These are phyloP conservation scores for Tragelaphus eurycerus DNA, from an alignment of 2,797 vertebrate species.

Conservation along the genomic window DNA sequence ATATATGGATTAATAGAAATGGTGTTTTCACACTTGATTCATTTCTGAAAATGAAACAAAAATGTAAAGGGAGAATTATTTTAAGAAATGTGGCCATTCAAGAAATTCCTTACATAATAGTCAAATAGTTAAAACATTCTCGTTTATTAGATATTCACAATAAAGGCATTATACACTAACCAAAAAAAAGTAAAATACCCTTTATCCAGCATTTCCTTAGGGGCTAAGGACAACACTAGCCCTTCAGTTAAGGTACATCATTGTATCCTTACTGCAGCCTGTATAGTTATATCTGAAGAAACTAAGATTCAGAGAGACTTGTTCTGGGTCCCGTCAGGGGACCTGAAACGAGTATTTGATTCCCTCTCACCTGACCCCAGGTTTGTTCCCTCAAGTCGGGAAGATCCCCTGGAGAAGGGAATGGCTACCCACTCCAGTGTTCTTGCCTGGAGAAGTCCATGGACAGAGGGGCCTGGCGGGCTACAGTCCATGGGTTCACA, in stretches of 20 bases:
- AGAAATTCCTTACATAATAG: neutral
- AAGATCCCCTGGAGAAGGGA: neutral
- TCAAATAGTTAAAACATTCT: neutral
- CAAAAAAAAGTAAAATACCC: neutral
- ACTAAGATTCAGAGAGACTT: neutral
- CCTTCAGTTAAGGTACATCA: neutral
- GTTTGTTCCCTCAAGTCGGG: neutral
- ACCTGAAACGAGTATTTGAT: neutral
- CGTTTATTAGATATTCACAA: neutral
- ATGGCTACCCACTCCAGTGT: neutral
- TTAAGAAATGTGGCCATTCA: conserved; percentile 2
- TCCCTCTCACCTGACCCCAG: neutral
- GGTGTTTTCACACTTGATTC: neutral
- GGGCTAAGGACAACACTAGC: neutral
- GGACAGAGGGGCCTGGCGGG: neutral
- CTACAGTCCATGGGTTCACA: neutral
- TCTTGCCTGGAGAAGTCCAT: neutral
- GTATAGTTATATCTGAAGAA: neutral
- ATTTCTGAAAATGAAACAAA: conserved; percentile 35
- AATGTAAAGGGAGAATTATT: neutral
- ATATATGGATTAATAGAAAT: neutral
- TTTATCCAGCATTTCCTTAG: neutral
- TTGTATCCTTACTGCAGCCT: neutral
- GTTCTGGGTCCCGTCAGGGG: neutral
- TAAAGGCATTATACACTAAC: neutral